These are phyloP conservation scores for Resseliella maxima DNA, from an alignment of 2,888 invertebrate genomes.

Conservation along the genomic window DNA sequence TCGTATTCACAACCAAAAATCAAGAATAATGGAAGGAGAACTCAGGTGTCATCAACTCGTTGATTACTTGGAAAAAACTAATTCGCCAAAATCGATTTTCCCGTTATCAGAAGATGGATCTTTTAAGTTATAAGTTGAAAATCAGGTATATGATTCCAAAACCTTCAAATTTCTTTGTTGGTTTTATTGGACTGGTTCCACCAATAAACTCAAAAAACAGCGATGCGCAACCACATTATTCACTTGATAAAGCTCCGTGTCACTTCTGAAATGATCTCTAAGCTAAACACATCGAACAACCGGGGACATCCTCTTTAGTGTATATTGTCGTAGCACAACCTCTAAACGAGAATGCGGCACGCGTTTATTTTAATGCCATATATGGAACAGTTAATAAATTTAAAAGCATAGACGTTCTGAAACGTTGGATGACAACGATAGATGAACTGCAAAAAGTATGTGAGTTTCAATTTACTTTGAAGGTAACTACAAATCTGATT, in stretches of 20 bases:
- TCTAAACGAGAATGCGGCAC: neutral
- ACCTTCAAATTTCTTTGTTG: too few relatives aligned
- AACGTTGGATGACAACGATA: neutral
- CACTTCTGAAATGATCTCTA: neutral
- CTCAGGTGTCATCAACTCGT: neutral
- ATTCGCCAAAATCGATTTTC: neutral
- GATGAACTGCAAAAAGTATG: neutral
- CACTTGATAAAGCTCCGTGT: neutral
- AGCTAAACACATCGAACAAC: neutral
- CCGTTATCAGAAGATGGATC: neutral
- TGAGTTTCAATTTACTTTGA: neutral
- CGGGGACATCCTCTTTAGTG: neutral
- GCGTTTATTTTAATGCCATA: neutral
- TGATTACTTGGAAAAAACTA: neutral
- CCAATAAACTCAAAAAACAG: neutral
- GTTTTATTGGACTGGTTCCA: neutral
- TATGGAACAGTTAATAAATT: neutral
- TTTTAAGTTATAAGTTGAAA: neutral
- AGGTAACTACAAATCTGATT: too few relatives aligned
- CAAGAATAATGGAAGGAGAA: neutral
- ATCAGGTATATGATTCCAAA: neutral
- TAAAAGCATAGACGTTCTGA: neutral
- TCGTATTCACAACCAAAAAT: neutral
- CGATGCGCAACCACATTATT: neutral
- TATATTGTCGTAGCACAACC: neutral